Conservation (phyloP, 2,797 vertebrate species). For the Spea hammondii region DNA sequence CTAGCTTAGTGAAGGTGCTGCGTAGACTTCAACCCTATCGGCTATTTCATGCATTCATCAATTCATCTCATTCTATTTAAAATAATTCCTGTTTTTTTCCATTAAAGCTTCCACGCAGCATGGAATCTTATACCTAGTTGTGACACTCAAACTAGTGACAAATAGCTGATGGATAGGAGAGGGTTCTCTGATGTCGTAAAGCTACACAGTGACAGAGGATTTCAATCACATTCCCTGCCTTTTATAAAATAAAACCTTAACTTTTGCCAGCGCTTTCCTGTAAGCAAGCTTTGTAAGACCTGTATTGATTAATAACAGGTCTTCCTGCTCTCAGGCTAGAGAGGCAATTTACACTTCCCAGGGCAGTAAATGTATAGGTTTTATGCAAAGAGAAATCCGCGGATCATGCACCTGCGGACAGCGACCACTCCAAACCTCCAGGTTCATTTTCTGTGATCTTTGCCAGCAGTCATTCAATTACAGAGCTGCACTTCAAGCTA, state of each 20-base stretch:
- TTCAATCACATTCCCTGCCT: slow-evolving; percentile 5
- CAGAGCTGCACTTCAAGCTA: slow-evolving; percentile 40
- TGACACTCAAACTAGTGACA: not conserved
- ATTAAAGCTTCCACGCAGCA: too few relatives aligned
- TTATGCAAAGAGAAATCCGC: slow-evolving; percentile 49
- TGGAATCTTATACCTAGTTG: too few relatives aligned
- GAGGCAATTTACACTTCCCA: slow-evolving; percentile 50
- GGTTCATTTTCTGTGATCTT: slow-evolving; percentile 47
- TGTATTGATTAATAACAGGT: slow-evolving; percentile 48
- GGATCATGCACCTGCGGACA: slow-evolving; percentile 48
- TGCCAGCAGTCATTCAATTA: slow-evolving; percentile 50
- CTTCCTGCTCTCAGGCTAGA: slow-evolving; percentile 33
- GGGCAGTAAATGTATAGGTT: slow-evolving; percentile 45
- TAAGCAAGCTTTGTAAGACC: slow-evolving; percentile 16
- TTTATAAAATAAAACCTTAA: slow-evolving; percentile 17
- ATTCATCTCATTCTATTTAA: too few relatives aligned
- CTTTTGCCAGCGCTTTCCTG: not conserved
- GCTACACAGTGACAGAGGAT: slow-evolving; percentile 8
- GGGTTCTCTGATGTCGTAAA: not conserved
- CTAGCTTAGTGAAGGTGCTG: too few relatives aligned
- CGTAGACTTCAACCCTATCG: too few relatives aligned
- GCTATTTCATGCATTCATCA: too few relatives aligned
- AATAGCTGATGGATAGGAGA: not conserved
- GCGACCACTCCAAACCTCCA: slow-evolving; percentile 42
- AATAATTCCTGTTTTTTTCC: too few relatives aligned